phyloP scores from a whole-genome alignment of 2,888 invertebrate genomes.

The Drosophila austrosaltans region DNA sequence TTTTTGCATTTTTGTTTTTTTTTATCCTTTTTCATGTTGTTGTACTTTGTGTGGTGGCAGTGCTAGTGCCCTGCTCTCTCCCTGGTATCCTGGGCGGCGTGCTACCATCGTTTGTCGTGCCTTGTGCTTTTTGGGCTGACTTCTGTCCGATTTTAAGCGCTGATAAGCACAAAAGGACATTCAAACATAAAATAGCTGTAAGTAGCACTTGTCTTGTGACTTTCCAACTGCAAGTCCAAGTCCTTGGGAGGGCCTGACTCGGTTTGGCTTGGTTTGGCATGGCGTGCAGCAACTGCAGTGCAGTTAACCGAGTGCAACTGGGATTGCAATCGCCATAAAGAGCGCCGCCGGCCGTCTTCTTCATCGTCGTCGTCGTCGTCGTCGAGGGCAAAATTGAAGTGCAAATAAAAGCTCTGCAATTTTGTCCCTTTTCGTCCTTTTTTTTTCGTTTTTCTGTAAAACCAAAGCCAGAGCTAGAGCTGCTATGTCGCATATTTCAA shows the following conservation, averaged over 20 bases:
- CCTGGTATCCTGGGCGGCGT: neutral
- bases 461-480: constrained; percentile 18
- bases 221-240: constrained; percentile 28
- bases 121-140: constrained; percentile 66
- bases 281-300: constrained; percentile 70
- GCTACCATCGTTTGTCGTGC: constrained; percentile 5
- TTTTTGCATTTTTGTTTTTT: constrained; percentile 16
- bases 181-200: constrained; percentile 76
- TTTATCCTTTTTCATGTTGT: constrained; percentile 20
- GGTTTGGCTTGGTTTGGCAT: constrained; percentile 59
- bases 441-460: constrained; percentile 4
- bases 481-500: constrained; percentile 69
- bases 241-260: constrained; percentile 31
- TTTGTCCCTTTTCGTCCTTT: constrained; percentile 30
- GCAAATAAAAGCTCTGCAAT: constrained; percentile 73
- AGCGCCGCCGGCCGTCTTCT: constrained; percentile 51
- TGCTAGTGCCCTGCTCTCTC: constrained; percentile 25
- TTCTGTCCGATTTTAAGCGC: constrained; percentile 65
- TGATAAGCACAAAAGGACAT: constrained; percentile 75
- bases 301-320: constrained; percentile 75
- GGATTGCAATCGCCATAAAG: constrained; percentile 78
- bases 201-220: constrained; percentile 66
- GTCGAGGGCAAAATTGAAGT: constrained; percentile 76
- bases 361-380: constrained; percentile 58
- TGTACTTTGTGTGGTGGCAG: constrained; percentile 26